phyloP scores from a whole-genome alignment of 2,113 vertebrate genomes.

The Cyphomyrus plagiostoma region DNA sequence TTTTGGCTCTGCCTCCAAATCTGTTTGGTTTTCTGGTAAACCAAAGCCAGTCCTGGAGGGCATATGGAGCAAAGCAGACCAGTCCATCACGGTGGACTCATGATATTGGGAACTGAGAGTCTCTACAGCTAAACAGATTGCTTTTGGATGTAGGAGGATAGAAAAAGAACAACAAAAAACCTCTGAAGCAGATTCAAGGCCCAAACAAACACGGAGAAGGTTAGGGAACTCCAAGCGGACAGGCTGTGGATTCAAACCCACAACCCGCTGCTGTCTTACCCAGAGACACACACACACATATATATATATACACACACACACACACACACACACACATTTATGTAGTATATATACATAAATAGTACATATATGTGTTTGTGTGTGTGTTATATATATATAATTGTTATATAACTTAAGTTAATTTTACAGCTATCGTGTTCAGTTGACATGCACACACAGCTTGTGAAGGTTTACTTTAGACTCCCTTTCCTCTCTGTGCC shows the following conservation, averaged over 20 bases:
- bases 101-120: not conserved
- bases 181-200: not conserved
- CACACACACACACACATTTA: too few species aligned
- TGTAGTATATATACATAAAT: too few species aligned
- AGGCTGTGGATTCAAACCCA: not conserved
- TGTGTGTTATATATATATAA: constrained; percentile 5
- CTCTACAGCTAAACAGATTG: not conserved
- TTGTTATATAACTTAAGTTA: constrained; percentile 12
- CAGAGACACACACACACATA: not conserved
- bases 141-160: not conserved
- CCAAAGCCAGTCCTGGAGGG: not conserved
- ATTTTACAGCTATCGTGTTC: constrained; percentile 9
- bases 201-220: not conserved
- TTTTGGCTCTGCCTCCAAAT: not conserved
- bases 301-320: not conserved
- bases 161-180: not conserved
- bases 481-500: not conserved
- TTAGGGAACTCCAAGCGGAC: not conserved
- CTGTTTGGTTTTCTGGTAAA: not conserved
- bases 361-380: not conserved
- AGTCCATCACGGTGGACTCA: not conserved
- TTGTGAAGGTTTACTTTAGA: not conserved
- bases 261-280: not conserved
- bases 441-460: not conserved
- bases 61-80: not conserved